A percentile compares a stretch with the other conserved stretches of the same genome.
Conservation (phyloP, 2,113 vertebrate genomes). For the Callorhinus ursinus region DNA sequence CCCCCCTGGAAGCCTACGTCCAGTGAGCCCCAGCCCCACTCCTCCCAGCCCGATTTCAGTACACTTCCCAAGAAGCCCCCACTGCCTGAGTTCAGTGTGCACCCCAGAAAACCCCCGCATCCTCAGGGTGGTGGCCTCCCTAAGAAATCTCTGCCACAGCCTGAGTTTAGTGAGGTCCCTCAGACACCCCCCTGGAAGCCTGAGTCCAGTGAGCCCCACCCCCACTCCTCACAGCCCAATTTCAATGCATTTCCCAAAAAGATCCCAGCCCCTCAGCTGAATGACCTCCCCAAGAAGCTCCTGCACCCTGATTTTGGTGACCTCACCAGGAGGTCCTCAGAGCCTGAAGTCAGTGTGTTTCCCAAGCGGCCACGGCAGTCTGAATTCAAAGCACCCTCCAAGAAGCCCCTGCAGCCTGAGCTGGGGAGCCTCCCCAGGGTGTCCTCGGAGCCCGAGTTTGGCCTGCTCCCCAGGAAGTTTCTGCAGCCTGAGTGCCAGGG, state of each 20-base stretch:
- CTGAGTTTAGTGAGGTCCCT: neutral
- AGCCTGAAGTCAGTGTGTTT: neutral
- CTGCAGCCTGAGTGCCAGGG: neutral
- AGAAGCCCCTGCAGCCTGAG: neutral
- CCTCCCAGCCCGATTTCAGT: neutral
- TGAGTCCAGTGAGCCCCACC: neutral
- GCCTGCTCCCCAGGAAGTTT: neutral
- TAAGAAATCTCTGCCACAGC: neutral
- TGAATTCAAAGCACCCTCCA: neutral
- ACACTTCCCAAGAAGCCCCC: conserved; percentile 42
- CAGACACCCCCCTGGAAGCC: neutral
- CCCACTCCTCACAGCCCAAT: neutral
- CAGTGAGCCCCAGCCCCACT: neutral
- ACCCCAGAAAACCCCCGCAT: neutral
- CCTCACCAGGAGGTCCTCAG: neutral
- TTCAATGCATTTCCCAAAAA: neutral
- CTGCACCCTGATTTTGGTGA: neutral
- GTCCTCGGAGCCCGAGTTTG: conserved; percentile 58
- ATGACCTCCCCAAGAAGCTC: neutral
- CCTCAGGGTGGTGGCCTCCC: neutral
- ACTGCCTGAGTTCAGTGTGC: neutral
- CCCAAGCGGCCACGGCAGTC: neutral
- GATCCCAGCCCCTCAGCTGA: neutral
- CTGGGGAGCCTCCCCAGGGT: neutral
- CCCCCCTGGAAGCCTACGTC: neutral